Conservation (phyloP, 2,888 invertebrate genomes). For the Andrena chrysosceles region DNA sequence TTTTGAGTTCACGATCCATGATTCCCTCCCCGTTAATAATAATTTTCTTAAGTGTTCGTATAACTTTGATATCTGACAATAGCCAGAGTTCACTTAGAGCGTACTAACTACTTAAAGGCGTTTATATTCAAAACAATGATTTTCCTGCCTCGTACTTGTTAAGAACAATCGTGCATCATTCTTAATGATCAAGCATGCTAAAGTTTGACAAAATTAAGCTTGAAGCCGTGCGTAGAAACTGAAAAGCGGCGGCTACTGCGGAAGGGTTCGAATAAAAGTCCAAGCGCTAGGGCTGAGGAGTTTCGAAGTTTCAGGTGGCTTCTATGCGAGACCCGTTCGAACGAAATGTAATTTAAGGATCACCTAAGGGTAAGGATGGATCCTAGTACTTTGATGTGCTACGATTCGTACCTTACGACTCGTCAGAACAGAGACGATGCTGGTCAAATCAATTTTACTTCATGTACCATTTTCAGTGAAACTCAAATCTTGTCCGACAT, state of each 20-base stretch:
- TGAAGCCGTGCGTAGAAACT: conserved; percentile 63
- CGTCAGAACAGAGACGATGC: too few species aligned
- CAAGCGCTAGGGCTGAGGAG: conserved; percentile 32
- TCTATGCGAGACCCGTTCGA: conserved; percentile 41
- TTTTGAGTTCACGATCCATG: not conserved
- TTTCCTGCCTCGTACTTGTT: not conserved
- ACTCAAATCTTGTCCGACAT: too few species aligned
- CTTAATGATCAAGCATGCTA: conserved; percentile 68
- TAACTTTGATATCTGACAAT: not conserved
- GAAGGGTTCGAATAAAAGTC: conserved; percentile 34
- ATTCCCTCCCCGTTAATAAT: not conserved
- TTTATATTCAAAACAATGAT: not conserved
- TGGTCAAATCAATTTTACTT: too few species aligned
- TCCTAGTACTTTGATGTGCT: not conserved
- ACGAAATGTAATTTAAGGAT: conserved; percentile 66
- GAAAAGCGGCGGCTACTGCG: conserved; percentile 31
- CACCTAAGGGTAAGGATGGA: conserved; percentile 24
- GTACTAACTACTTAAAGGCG: not conserved
- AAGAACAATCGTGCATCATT: conserved; percentile 53
- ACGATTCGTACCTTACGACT: too few species aligned
- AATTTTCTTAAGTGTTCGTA: not conserved
- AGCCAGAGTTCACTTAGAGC: not conserved
- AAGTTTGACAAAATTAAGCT: conserved; percentile 69
- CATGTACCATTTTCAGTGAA: too few species aligned
- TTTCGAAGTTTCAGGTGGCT: conserved; percentile 51